Base-by-base conservation (phyloP, 2,797 vertebrate species). In the Platyrinchus mystaceus region DNA sequence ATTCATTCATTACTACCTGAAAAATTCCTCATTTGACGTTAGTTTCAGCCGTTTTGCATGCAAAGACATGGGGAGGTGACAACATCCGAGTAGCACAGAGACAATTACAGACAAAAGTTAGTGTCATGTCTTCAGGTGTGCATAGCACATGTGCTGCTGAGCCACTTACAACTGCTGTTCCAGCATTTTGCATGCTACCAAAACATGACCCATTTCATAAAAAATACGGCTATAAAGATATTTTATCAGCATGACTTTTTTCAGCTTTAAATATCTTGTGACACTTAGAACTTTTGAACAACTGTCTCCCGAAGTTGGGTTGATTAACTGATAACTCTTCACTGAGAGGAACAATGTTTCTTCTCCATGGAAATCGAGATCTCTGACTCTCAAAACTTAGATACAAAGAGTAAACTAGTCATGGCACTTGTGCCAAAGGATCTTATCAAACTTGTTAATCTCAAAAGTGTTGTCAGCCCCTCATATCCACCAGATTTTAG, bases 61-160 rank as follows among this genome's bases (percentile, higher is more conserved):
- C 27, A 83, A 58, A 76, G 16, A 55, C 10, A 4, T 7, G 9
- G 23, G 22, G 24, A 76, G 5, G 5, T 56, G 7, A 56, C 8
- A 80, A 66, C 21, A 49, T 19, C 6, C 58, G n/a, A 62, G 52
- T 12, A 78, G 44, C n/a, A 75, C 34, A 63, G 16, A 49, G 43
- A 39, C 6, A 68, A 30, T 19, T 58, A 73, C 26, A 82, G 30
- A 52, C 1, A 2, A 63, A 74, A 28, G 41, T 0, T 7, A 50
- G 13, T 28, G 24, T n/a, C 14, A 23, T 43, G 30, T 30, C 26
- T 56, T 52, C 32, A 39, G 47, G 15, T 71, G 16, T 78, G 36
- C 34, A 56, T 14, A 70, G 62, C 62, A 76, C 0, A 0, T 41
- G n/a, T 0, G 6, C 14, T 66, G 55, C 28, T 1, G 1, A 79